Percentiles rank a stretch among this genome's conserved stretches.
Conservation (phyloP, 1,140 invertebrate genomes). For the Parapsyche elsis region DNA sequence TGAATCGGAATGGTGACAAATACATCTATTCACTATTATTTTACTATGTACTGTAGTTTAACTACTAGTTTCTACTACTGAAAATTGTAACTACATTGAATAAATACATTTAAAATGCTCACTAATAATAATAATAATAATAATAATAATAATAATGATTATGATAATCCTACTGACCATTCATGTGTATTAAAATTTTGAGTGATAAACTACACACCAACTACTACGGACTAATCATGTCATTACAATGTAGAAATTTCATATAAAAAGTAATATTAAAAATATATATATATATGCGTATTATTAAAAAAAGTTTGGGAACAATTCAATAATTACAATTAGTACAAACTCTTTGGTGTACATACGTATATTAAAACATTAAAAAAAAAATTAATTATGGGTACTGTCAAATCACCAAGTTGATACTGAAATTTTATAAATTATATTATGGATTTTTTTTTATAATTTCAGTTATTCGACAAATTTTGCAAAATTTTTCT, state of each 20-base stretch:
- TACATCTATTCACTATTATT: slow-evolving; percentile 11
- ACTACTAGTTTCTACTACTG: slow-evolving; percentile 33
- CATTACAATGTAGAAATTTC: slow-evolving; percentile 24
- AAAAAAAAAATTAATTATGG: too few relatives aligned
- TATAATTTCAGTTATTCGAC: too few relatives aligned
- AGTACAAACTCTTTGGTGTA: not conserved
- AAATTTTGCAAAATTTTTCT: too few relatives aligned
- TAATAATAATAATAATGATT: not conserved
- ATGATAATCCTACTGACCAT: slow-evolving; percentile 21
- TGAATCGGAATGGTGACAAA: slow-evolving; percentile 14
- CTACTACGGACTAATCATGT: not conserved
- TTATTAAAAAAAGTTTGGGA: not conserved
- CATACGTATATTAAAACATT: not conserved
- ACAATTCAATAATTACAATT: not conserved
- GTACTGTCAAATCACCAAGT: too few relatives aligned
- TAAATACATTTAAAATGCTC: slow-evolving; percentile 33
- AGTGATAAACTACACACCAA: slow-evolving; percentile 34
- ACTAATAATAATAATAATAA: slow-evolving; percentile 23
- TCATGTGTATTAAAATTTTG: slow-evolving; percentile 33
- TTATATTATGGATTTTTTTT: too few relatives aligned
- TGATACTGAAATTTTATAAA: too few relatives aligned
- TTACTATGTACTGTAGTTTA: slow-evolving; percentile 39
- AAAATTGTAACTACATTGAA: slow-evolving; percentile 35
- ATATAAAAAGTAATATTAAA: slow-evolving; percentile 9
- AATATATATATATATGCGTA: not conserved